Evolutionary conservation across 2,113 vertebrate genomes (phyloP).

Genomic region (Tupaia tana): DNA sequence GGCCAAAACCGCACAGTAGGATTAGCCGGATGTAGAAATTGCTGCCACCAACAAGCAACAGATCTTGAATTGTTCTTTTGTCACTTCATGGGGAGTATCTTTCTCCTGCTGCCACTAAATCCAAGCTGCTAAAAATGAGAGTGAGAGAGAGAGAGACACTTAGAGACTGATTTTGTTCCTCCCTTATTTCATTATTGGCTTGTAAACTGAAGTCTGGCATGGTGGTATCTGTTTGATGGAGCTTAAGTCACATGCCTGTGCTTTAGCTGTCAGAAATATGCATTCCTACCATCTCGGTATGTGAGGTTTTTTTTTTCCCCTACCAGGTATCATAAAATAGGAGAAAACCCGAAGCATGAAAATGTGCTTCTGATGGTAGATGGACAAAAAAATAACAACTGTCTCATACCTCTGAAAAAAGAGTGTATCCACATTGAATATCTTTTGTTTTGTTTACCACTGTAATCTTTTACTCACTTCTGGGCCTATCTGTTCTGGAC

Average conservation of each 20-base stretch:
- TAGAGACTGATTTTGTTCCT: background rate
- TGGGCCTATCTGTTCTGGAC: background rate
- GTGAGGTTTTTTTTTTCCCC: background rate
- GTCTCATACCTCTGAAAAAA: background rate
- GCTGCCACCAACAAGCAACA: background rate
- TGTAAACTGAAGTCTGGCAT: background rate
- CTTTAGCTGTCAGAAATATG: background rate
- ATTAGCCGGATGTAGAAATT: background rate
- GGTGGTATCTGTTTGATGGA: background rate
- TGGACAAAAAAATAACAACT: background rate
- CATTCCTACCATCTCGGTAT: background rate
- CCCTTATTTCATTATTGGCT: background rate
- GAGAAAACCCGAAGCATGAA: background rate
- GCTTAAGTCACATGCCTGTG: background rate
- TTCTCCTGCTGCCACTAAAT: background rate
- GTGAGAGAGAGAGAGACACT: background rate
- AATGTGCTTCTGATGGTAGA: background rate
- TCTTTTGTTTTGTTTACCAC: background rate
- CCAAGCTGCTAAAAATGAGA: background rate
- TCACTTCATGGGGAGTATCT: background rate
- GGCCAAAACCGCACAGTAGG: background rate
- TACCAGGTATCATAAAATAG: background rate
- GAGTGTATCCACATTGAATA: background rate
- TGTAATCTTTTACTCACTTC: background rate
- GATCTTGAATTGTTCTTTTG: background rate